A percentile compares a stretch with the other conserved stretches of the same genome.
Evolutionary conservation across 2,888 invertebrate species (phyloP).

Genomic region (Thalpophila matura): DNA sequence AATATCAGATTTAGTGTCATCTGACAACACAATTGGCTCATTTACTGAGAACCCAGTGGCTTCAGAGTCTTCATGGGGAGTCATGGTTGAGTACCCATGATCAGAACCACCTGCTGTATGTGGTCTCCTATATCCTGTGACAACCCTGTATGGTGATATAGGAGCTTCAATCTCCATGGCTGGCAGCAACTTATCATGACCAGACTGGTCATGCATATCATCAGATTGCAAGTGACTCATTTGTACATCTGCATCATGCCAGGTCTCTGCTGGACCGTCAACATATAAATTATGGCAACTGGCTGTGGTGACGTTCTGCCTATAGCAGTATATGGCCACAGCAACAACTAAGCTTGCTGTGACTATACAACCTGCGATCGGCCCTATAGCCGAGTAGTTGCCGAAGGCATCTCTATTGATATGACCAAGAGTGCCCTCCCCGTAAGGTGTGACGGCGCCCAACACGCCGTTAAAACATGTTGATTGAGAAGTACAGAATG

Average conservation of each 20-base stretch:
- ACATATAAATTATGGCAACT: slow-evolving; percentile 89
- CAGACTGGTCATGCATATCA: slow-evolving; percentile 92
- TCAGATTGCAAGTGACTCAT: slow-evolving; percentile 94
- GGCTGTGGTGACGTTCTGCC: slow-evolving; percentile 91
- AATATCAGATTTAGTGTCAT: slow-evolving; percentile 89
- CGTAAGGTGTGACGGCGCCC: slow-evolving; percentile 95
- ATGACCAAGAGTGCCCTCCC: slow-evolving; percentile 92
- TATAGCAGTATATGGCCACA: slow-evolving; percentile 96
- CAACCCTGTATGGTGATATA: slow-evolving; percentile 96
- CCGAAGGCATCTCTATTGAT: slow-evolving; percentile 85
- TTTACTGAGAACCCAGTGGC: slow-evolving; percentile 94
- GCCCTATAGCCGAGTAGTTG: slow-evolving; percentile 95
- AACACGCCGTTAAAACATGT: slow-evolving; percentile 97
- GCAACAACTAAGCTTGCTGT: slow-evolving; percentile 95
- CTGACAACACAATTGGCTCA: slow-evolving; percentile 91
- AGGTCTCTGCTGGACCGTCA: slow-evolving; percentile 87
- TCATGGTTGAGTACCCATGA: slow-evolving; percentile 98
- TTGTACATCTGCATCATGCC: slow-evolving; percentile 91
- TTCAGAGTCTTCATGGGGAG: slow-evolving; percentile 97
- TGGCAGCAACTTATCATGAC: slow-evolving; percentile 92
- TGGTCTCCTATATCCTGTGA: slow-evolving; percentile 94
- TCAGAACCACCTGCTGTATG: slow-evolving; percentile 96
- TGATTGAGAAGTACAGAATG: slow-evolving; percentile 95
- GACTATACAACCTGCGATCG: slow-evolving; percentile 96
- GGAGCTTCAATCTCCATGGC: slow-evolving; percentile 92